Base-by-base conservation (phyloP, 1,140 invertebrate species). In the Akabosia matsudoensis region DNA sequence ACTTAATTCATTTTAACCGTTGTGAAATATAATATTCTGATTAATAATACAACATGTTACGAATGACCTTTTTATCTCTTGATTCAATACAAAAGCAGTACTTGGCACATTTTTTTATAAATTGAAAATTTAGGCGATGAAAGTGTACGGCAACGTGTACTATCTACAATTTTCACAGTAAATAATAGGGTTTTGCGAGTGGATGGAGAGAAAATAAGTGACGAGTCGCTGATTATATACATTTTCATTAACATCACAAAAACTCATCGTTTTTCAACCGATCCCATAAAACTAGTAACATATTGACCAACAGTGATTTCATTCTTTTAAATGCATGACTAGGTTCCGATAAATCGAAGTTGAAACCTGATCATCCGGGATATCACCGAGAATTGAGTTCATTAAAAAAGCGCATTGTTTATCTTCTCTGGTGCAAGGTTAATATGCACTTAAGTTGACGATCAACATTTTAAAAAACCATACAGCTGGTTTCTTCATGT, bases 291-390 rank as follows among this genome's bases (percentile, higher is more conserved):
- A 61, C 54, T 61, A 7, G 54, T 61, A 61, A 61, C 54, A 61
- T 22, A 45, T 45, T 61, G 7, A 61, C 54, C 54, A 22, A 10
- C 37, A 45, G 18, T 45, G 37, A 45, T 18, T 10, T 7, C 54
- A n/a, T 61, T 13, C 54, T 22, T 16, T 61, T 13, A 7, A 13
- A 61, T 61, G 54, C 54, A 61, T n/a, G 54, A 61, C 14, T 4
- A 61, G 54, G 54, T 14, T n/a, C 14, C 14, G 54, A 10, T 13
- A 61, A 61, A 61, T 7, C 13, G 54, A 10, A 7, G 7, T 45
- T n/a, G 24, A 61, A 61, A 61, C 54, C 54, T 61, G 54, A 61
- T 61, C 54, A 61, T 61, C 54, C 54, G 54, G 54, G 54, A 61
- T 61, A 61, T 61, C 13, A 61, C 54, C 13, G 4, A n/a, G 54